Conservation (phyloP, 2,888 invertebrate species). For the Cyrtodaria siliqua region DNA sequence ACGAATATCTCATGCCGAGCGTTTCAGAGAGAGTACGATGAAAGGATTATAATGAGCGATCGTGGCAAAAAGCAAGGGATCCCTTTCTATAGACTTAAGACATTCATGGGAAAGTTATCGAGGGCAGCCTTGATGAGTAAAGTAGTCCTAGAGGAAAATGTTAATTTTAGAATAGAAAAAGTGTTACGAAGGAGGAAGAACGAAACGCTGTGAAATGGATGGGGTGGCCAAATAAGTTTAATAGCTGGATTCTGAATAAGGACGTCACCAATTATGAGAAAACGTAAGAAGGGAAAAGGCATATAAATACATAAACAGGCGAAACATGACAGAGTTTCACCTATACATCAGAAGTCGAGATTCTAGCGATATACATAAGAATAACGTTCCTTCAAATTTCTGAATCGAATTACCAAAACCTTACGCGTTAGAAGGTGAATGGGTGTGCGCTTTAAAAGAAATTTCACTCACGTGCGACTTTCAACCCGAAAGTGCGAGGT, state of each 20-base stretch:
- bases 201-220: constrained; percentile 29
- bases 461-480: constrained; percentile 20
- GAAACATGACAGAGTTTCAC: constrained; percentile 25
- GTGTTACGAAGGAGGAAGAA: neutral
- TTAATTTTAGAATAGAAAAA: constrained; percentile 11
- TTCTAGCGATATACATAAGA: constrained; percentile 15
- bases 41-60: constrained; percentile 13
- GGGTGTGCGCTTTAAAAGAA: constrained; percentile 31
- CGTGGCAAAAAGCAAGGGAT: constrained; percentile 21
- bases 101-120: constrained; percentile 6
- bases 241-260: constrained; percentile 8
- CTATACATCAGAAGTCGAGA: constrained; percentile 20
- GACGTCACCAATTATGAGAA: neutral
- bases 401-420: constrained; percentile 30
- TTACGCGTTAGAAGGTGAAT: constrained; percentile 28
- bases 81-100: constrained; percentile 26
- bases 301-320: no score
- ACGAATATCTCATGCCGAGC: constrained; percentile 26
- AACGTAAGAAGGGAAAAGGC: neutral
- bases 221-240: constrained; percentile 14
- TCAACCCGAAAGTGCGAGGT: constrained; percentile 19
- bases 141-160: constrained; percentile 9
- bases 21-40: constrained; percentile 18
- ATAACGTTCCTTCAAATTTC: constrained; percentile 34
- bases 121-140: constrained; percentile 30